These are phyloP conservation scores for Malacoctenus gilli DNA, from an alignment of 2,797 vertebrate genomes.

Conservation along the genomic window DNA sequence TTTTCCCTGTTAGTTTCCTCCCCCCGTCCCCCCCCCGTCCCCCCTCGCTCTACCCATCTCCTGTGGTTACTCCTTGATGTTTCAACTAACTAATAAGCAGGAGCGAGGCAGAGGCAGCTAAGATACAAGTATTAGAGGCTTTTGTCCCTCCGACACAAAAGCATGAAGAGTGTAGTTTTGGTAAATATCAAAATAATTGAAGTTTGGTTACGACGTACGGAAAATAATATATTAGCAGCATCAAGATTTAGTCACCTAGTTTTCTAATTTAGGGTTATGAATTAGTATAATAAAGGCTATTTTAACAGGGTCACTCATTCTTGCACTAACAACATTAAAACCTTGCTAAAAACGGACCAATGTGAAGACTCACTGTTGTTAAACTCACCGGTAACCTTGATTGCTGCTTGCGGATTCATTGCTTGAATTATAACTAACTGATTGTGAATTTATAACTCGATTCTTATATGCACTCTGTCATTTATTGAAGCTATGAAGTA, in stretches of 20 bases:
- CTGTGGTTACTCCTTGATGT: slow-evolving; percentile 37
- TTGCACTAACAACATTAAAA: slow-evolving; percentile 71
- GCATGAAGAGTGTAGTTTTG: slow-evolving; percentile 50
- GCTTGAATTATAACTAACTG: slow-evolving; percentile 41
- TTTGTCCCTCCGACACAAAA: slow-evolving; percentile 43
- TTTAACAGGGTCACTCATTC: slow-evolving; percentile 67
- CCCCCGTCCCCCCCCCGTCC: slow-evolving; percentile 15
- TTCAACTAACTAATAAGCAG: slow-evolving; percentile 55
- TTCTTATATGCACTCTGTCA: slow-evolving; percentile 44
- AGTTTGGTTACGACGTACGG: slow-evolving; percentile 34
- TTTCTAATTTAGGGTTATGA: slow-evolving; percentile 64
- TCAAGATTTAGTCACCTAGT: slow-evolving; percentile 48
- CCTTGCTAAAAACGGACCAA: slow-evolving; percentile 67
- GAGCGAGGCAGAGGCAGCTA: slow-evolving; percentile 63
- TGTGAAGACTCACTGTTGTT: slow-evolving; percentile 51
- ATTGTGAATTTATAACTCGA: slow-evolving; percentile 43
- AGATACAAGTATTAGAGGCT: slow-evolving; percentile 35
- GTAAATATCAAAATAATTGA: slow-evolving; percentile 28
- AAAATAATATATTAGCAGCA: slow-evolving; percentile 37
- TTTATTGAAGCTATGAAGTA: slow-evolving; percentile 43
- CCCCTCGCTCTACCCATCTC: slow-evolving; percentile 30
- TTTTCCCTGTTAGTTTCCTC: slow-evolving; percentile 13
- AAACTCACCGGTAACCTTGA: slow-evolving; percentile 46
- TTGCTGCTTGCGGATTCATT: slow-evolving; percentile 49
- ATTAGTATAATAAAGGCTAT: slow-evolving; percentile 15